Evolutionary conservation across 2,888 invertebrate genomes (phyloP).

Genomic region (Leptinotarsa haldemani): DNA sequence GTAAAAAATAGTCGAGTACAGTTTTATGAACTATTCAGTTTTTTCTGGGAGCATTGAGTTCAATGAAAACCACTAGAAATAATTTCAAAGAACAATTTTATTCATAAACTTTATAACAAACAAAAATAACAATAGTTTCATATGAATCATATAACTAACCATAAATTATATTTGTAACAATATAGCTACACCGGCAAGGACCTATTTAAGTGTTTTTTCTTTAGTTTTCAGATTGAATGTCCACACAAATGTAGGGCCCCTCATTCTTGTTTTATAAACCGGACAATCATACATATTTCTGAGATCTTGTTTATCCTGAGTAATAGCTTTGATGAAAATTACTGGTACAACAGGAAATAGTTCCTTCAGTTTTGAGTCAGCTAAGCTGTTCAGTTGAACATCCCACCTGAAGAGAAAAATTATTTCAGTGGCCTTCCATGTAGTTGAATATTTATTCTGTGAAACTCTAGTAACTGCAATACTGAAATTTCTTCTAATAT

Average conservation of each 20-base stretch:
- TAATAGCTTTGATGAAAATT: slow-evolving; percentile 86
- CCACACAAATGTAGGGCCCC: slow-evolving; percentile 96
- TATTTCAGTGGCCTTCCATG: background rate
- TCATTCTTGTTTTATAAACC: slow-evolving; percentile 88
- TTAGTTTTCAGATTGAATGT: slow-evolving; percentile 93
- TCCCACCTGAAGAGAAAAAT: slow-evolving; percentile 79
- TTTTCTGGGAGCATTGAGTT: too few relatives aligned
- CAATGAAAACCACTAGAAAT: too few relatives aligned
- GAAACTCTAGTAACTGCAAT: background rate
- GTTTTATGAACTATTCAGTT: too few relatives aligned
- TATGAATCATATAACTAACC: background rate
- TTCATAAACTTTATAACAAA: background rate
- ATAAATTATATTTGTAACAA: slow-evolving; percentile 80
- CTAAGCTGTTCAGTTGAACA: slow-evolving; percentile 78
- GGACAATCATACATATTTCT: slow-evolving; percentile 93
- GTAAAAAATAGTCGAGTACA: too few relatives aligned
- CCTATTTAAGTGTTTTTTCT: slow-evolving; percentile 92
- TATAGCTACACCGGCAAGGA: slow-evolving; percentile 91
- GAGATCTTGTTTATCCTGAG: slow-evolving; percentile 89
- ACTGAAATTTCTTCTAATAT: too few relatives aligned
- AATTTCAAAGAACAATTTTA: too few relatives aligned
- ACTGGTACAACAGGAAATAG: slow-evolving; percentile 92
- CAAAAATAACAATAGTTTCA: background rate
- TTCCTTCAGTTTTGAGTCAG: slow-evolving; percentile 89
- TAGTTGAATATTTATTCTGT: background rate